A percentile compares a stretch with the other conserved stretches of the same genome.
Evolutionary conservation across 1,140 invertebrate species (phyloP).

Genomic region (Octopus bimaculoides): DNA sequence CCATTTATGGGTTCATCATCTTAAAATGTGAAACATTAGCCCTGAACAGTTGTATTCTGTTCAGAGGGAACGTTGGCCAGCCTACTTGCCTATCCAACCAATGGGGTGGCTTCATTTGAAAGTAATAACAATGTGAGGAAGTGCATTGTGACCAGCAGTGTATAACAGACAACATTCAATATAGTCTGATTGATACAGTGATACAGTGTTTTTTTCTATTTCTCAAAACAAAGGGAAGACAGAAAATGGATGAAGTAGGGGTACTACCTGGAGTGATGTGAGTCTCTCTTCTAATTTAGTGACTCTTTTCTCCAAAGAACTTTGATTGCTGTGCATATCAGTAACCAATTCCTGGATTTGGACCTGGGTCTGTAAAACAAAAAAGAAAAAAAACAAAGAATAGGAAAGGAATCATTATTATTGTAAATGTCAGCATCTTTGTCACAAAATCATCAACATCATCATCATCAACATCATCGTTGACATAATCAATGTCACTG

Average conservation of each 20-base stretch:
- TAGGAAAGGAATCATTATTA: background rate
- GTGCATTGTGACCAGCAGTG: too few relatives aligned
- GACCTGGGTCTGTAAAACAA: constrained; percentile 84
- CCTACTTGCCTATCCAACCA: too few relatives aligned
- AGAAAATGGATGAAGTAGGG: background rate
- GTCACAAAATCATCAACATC: background rate
- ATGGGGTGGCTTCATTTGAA: too few relatives aligned
- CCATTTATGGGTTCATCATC: too few relatives aligned
- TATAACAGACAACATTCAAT: too few relatives aligned
- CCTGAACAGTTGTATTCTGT: too few relatives aligned
- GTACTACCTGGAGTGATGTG: constrained; percentile 43
- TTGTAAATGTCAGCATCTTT: background rate
- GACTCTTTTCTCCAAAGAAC: constrained; percentile 70
- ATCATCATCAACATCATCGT: background rate
- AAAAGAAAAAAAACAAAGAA: background rate
- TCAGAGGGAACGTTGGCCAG: too few relatives aligned
- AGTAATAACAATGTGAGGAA: too few relatives aligned
- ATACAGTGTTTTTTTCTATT: too few relatives aligned
- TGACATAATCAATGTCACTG: background rate
- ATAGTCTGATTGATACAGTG: too few relatives aligned
- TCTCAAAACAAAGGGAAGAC: too few relatives aligned
- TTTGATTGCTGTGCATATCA: constrained; percentile 89
- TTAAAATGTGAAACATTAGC: too few relatives aligned
- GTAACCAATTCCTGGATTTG: constrained; percentile 95
- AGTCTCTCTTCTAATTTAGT: constrained; percentile 52